These are phyloP conservation scores for Umimayanthus kanabou DNA, from an alignment of 92 coral and sea anemone genomes.

Conservation along the genomic window DNA sequence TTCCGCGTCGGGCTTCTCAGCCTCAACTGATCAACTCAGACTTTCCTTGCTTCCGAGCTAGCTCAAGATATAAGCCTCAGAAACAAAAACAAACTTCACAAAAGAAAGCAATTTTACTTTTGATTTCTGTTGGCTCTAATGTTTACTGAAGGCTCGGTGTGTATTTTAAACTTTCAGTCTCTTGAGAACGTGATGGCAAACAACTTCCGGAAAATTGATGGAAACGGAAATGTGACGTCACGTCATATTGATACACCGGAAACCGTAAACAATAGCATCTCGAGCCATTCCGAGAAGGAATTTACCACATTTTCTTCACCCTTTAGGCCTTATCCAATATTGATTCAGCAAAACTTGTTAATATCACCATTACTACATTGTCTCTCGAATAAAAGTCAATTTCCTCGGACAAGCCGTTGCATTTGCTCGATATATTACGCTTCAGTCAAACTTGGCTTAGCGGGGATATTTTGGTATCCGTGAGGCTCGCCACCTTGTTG, in stretches of 20 bases:
- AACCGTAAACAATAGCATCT: conserved; percentile 43
- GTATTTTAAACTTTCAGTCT: conserved; percentile 18
- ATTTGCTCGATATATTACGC: neutral
- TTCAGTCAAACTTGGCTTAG: neutral
- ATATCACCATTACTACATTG: neutral
- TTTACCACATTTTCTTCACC: conserved; percentile 10
- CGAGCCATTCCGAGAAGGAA: conserved; percentile 41
- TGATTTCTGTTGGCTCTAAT: conserved; percentile 5
- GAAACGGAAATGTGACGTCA: conserved; percentile 51
- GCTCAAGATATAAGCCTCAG: neutral
- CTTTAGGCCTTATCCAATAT: neutral
- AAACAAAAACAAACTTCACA: conserved; percentile 15
- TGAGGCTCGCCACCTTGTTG: neutral
- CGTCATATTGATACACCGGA: conserved; percentile 34
- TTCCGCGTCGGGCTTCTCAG: conserved; percentile 20
- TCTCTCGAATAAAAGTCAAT: neutral
- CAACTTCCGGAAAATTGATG: conserved; percentile 41
- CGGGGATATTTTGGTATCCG: neutral
- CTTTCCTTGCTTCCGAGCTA: neutral
- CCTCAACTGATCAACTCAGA: neutral
- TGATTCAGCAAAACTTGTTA: neutral
- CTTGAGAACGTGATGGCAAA: conserved; percentile 30
- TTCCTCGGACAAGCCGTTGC: neutral
- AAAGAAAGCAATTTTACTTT: neutral
- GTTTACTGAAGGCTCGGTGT: conserved; percentile 38